phyloP scores from a whole-genome alignment of 2,797 vertebrate species.

The Eutrigla gurnardus region DNA sequence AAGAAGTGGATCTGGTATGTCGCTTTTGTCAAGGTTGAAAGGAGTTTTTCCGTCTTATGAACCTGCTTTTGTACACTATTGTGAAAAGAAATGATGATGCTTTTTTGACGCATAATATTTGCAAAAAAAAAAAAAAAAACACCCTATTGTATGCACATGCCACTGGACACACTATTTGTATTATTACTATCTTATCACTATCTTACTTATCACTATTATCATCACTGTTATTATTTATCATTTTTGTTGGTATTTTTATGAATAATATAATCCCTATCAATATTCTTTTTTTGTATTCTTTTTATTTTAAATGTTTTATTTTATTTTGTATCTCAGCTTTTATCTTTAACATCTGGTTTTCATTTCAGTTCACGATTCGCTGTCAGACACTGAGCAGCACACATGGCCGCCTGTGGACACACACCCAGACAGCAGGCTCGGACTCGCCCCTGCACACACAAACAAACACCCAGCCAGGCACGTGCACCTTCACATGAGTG shows the following conservation, averaged over 20 bases:
- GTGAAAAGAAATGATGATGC: too few relatives aligned
- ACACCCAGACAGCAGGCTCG: constrained; percentile 21
- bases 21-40: too few relatives aligned
- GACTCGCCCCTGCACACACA: constrained; percentile 37
- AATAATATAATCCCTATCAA: neutral
- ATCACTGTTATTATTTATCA: too few relatives aligned
- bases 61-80: too few relatives aligned
- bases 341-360: constrained; percentile 23
- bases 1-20: too few relatives aligned
- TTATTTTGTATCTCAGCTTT: neutral
- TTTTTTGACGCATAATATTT: too few relatives aligned
- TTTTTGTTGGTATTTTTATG: neutral
- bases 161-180: neutral
- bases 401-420: constrained; percentile 1
- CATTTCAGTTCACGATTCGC: constrained; percentile 3
- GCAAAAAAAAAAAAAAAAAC: too few relatives aligned
- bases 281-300: neutral
- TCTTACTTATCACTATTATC: too few relatives aligned
- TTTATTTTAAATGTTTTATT: neutral
- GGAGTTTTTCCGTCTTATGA: too few relatives aligned
- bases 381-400: neutral
- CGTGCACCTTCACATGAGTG: constrained; percentile 41
- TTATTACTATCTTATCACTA: too few relatives aligned
- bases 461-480: constrained; percentile 39
- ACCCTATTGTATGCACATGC: neutral